Evolutionary conservation across 2,797 vertebrate genomes (phyloP).

Genomic region (Thripadectes ignobilis): DNA sequence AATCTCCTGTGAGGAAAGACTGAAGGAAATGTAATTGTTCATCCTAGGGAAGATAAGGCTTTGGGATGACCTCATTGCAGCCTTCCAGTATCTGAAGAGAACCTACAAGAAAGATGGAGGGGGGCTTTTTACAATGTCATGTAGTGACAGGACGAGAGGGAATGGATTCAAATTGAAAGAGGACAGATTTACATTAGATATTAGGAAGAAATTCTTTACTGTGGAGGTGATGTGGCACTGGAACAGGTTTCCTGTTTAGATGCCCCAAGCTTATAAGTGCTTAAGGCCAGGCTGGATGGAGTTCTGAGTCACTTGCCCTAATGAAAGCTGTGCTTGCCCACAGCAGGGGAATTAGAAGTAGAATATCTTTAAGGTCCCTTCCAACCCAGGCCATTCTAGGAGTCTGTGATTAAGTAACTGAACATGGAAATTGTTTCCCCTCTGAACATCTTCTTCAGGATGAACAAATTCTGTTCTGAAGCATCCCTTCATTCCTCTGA

Average conservation of each 20-base stretch:
- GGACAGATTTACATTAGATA: neutral
- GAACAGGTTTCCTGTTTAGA: neutral
- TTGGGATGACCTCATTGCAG: neutral
- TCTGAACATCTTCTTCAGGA: neutral
- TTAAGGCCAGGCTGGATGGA: neutral
- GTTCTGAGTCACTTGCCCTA: neutral
- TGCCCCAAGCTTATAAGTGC: too few species aligned
- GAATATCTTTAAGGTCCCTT: neutral
- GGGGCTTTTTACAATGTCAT: neutral
- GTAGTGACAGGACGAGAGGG: neutral
- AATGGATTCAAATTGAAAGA: neutral
- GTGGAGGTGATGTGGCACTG: too few species aligned
- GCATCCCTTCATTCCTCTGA: neutral
- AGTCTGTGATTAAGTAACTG: neutral
- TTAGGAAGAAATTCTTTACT: neutral
- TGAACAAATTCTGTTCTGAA: neutral
- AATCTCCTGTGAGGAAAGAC: neutral
- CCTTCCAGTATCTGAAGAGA: neutral
- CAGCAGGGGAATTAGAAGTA: neutral
- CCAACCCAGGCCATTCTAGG: neutral
- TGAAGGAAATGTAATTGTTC: neutral
- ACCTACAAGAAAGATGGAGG: neutral
- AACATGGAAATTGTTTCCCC: neutral
- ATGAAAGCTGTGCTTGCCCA: neutral
- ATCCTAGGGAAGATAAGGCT: neutral